phyloP scores from a whole-genome alignment of 2,113 vertebrate genomes.

The Helogale parvula region DNA sequence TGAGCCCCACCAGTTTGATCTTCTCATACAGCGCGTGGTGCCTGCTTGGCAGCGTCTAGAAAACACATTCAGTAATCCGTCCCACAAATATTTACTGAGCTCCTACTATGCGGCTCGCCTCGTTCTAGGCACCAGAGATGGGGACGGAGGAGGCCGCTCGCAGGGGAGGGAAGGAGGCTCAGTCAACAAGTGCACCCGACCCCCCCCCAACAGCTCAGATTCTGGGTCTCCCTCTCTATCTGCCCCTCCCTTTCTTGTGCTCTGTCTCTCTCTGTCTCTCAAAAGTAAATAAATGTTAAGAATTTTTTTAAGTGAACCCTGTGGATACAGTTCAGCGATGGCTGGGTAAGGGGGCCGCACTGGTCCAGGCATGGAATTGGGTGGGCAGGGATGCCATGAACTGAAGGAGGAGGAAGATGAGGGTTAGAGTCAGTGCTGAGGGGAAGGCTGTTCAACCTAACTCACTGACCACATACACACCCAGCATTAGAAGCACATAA shows the following conservation, averaged over 20 bases:
- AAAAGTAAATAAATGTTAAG: too few species aligned
- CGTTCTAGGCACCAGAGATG: neutral
- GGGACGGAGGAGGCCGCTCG: too few species aligned
- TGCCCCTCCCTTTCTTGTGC: too few species aligned
- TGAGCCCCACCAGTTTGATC: neutral
- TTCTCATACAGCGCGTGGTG: neutral
- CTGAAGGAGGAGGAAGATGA: neutral
- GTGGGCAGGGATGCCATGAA: rapidly evolving
- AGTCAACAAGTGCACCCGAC: rapidly evolving
- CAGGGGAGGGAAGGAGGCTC: rapidly evolving
- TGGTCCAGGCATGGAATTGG: rapidly evolving
- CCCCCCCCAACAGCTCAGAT: too few species aligned
- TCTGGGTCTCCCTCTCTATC: too few species aligned
- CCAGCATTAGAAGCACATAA: neutral
- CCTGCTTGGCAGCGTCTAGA: neutral
- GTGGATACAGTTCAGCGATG: neutral
- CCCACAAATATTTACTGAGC: neutral
- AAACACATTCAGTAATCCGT: neutral
- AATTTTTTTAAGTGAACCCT: neutral
- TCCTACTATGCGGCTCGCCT: neutral
- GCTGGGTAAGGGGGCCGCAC: rapidly evolving
- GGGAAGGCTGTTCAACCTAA: neutral
- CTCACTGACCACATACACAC: rapidly evolving
- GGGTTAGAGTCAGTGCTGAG: too few species aligned
- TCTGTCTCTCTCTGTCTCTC: too few species aligned